Conservation (phyloP, 2,113 vertebrate genomes). For the Daubentonia madagascariensis region DNA sequence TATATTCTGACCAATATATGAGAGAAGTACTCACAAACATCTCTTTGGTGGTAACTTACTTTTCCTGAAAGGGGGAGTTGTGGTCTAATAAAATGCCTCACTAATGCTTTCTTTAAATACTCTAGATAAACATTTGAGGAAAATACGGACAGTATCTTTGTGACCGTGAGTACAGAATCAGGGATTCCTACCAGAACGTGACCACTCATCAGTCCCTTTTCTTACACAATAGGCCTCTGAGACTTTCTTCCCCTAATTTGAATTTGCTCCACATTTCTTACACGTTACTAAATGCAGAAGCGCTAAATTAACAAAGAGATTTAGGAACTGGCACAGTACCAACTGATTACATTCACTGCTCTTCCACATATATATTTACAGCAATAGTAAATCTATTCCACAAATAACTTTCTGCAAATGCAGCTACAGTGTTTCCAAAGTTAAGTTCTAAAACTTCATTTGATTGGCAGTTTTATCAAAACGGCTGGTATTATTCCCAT, state of each 20-base stretch:
- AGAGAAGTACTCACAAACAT: slow-evolving; percentile 31
- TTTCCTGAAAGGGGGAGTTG: slow-evolving; percentile 26
- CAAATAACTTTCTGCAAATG: not conserved
- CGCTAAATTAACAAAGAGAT: slow-evolving; percentile 15
- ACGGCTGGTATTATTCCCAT: not conserved
- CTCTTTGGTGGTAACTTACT: slow-evolving; percentile 37
- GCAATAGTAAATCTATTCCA: not conserved
- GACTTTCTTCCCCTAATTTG: not conserved
- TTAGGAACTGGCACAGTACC: not conserved
- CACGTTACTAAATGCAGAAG: slow-evolving; percentile 27
- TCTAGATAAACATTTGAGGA: slow-evolving; percentile 4
- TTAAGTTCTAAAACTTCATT: not conserved
- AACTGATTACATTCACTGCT: not conserved
- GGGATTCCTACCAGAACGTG: not conserved
- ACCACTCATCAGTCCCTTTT: not conserved
- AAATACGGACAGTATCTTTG: slow-evolving; percentile 1
- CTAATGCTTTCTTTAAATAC: not conserved
- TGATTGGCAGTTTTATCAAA: not conserved
- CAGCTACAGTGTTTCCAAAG: not conserved
- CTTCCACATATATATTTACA: not conserved
- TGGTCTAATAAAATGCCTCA: slow-evolving; percentile 42
- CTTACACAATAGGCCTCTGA: not conserved
- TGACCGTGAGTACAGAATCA: not conserved
- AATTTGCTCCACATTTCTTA: slow-evolving; percentile 1
- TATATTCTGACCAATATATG: not conserved